Evolutionary conservation across 2,888 invertebrate species (phyloP).

Genomic region (Cheilosia vernalis): DNA sequence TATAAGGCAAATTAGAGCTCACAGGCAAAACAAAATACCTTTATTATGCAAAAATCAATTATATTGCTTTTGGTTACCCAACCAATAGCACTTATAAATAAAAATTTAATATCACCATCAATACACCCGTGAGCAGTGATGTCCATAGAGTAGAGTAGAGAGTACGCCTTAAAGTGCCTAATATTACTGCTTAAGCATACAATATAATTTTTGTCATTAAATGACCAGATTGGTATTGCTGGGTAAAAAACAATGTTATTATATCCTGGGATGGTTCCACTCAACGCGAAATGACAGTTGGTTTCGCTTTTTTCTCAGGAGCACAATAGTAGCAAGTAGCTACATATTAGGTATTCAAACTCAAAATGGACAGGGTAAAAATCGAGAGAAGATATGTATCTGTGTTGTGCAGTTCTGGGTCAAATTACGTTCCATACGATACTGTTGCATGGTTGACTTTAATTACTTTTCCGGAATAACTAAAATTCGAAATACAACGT

Average conservation of each 20-base stretch:
- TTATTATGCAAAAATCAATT: no score
- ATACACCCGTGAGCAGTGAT: background rate
- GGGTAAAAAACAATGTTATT: background rate
- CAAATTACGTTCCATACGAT: background rate
- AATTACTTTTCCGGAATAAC: background rate
- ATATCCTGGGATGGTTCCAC: background rate
- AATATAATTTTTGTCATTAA: background rate
- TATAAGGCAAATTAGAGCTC: no score
- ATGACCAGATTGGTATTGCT: background rate
- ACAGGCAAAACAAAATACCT: no score
- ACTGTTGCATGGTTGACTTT: conserved; percentile 2
- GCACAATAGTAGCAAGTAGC: no score
- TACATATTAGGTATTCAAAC: no score
- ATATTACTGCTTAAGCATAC: background rate
- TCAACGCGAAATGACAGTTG: background rate
- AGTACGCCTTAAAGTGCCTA: background rate
- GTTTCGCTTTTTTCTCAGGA: background rate
- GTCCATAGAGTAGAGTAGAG: no score
- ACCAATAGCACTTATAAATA: background rate
- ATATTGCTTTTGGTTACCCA: no score
- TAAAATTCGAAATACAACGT: background rate
- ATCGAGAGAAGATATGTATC: no score
- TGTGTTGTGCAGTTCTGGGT: no score
- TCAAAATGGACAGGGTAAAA: no score
- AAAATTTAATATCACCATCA: background rate